A percentile compares a stretch with the other conserved stretches of the same genome.
phyloP scores from a whole-genome alignment of 2,113 vertebrate species.

The Spheniscus mendiculus region DNA sequence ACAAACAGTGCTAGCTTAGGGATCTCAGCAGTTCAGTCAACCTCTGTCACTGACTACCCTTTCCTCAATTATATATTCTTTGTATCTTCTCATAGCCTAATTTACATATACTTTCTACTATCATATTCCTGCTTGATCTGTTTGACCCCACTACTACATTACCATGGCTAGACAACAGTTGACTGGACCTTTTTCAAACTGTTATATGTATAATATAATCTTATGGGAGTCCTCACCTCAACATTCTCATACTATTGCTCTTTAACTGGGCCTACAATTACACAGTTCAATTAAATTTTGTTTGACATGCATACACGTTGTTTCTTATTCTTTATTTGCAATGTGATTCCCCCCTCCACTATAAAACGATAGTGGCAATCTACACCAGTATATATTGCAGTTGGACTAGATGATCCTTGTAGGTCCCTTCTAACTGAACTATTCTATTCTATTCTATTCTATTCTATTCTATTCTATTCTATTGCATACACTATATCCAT shows the following conservation, averaged over 20 bases:
- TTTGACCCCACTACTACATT: neutral
- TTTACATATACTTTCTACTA: neutral
- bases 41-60: neutral
- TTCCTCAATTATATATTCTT: neutral
- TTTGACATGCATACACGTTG: neutral
- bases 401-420: neutral
- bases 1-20: neutral
- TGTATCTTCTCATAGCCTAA: neutral
- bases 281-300: neutral
- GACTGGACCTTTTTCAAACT: neutral
- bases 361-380: neutral
- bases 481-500: neutral
- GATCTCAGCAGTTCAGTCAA: neutral
- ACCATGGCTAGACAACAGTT: neutral
- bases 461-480: too few species aligned
- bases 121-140: neutral
- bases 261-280: neutral
- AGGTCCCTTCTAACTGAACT: neutral
- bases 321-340: neutral
- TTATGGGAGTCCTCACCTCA: neutral
- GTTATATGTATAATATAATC: neutral
- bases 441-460: too few species aligned
- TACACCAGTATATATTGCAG: neutral
- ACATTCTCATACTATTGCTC: neutral
- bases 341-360: neutral